These are phyloP conservation scores for Lipotes vexillifer DNA, from an alignment of 2,113 vertebrate species.

Conservation along the genomic window DNA sequence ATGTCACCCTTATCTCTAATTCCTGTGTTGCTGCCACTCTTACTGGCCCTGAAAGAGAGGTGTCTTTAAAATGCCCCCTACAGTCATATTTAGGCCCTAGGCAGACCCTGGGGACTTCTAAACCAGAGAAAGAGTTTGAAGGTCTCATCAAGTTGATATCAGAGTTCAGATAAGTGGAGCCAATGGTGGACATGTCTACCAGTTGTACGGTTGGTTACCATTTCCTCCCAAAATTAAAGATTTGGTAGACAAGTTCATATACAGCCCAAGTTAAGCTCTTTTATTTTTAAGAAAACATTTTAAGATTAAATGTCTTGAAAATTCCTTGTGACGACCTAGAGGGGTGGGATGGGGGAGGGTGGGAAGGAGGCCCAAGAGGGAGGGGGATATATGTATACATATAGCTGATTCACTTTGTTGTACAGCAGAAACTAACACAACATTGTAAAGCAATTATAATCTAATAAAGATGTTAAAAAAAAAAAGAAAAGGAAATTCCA, in stretches of 20 bases:
- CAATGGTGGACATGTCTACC: background rate
- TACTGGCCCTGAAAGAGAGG: background rate
- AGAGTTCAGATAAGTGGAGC: background rate
- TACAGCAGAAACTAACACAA: too few species aligned
- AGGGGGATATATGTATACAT: too few species aligned
- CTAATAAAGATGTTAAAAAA: too few species aligned
- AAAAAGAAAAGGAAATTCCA: slow-evolving; percentile 19
- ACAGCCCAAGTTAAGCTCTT: background rate
- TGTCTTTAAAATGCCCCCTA: background rate
- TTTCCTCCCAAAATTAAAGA: background rate
- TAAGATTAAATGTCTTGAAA: background rate
- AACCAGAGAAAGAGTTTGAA: background rate
- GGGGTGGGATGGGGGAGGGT: too few species aligned
- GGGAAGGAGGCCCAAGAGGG: too few species aligned
- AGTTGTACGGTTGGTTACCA: background rate
- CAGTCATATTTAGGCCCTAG: background rate
- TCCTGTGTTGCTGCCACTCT: background rate
- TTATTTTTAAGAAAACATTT: background rate
- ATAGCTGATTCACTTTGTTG: too few species aligned
- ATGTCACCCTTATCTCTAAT: background rate
- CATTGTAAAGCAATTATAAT: too few species aligned
- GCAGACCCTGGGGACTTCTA: background rate
- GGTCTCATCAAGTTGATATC: background rate
- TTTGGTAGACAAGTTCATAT: background rate
- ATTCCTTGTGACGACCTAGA: background rate